Evolutionary conservation across 2,888 invertebrate species (phyloP), one percentile per base, ranked within the genome.

Genomic region (Flabesymbios commensalis): DNA sequence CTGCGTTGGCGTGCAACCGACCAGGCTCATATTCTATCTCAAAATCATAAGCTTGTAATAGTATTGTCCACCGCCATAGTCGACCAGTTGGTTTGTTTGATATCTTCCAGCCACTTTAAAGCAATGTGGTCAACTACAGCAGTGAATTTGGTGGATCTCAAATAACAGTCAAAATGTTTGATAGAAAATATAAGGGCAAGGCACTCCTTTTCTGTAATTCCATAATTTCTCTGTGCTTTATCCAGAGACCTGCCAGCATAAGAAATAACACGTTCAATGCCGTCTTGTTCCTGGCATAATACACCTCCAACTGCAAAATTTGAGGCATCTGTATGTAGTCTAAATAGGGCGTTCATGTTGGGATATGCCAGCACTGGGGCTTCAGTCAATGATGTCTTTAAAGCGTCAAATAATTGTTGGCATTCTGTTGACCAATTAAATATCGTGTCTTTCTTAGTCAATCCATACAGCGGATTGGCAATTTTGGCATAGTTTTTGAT

Each of bases 151-250:
- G 24, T 26, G 49, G 10, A 14, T 5, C 49, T 24, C 22, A 57
- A 29, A 51, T 49, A 57, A 32, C 4, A 5, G 5, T 28, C 28
- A n/a, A 57, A 57, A 4, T 57, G 56, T 24, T 33, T 22, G 4
- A 57, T 22, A 2, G 14, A 33, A 36, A 36, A 57, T 3, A 57
- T 24, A 14, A 57, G 4, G 14, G 57, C 57, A 22, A 33, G 42
- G 29, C 57, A 48, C 41, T 57, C 49, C n/a, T 51, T 57, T 22
- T 57, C 49, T n/a, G 42, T 57, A 5, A 57, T 22, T 17, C 24
- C 10, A 19, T 42, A 57, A 24, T 49, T 49, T 4, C 26, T 3
- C 26, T 57, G 28, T 4, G 33, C 2, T 7, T 3, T n/a, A 19
- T 24, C n/a, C 2, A 49, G 22, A 10, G 24, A 28, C 19, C 42